Evolutionary conservation across 2,888 invertebrate species (phyloP), one percentile per base, ranked within the genome.

Genomic region (Catotricha subobsoleta): DNA sequence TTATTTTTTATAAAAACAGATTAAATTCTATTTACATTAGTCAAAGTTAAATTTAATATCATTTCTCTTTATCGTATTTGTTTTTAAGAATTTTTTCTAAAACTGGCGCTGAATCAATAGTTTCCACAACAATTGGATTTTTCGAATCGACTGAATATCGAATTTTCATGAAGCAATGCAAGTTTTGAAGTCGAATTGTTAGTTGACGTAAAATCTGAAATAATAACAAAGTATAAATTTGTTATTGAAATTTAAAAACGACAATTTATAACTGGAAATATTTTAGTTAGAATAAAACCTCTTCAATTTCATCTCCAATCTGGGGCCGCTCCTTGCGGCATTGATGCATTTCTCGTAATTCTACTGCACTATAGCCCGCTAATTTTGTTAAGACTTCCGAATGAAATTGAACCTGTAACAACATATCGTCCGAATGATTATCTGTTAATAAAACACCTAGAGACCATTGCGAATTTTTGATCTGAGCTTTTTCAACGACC

Each of bases 401-500:
- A 15, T 15, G n/a, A 23, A 30, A 39, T 15, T 18, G 2, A 5
- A 37, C 42, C 13, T 25, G 19, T 7, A 39, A 39, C 13, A 21
- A 20, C 7, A 34, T 8, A 34, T 39, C 15, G 13, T 39, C 5
- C 3, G 44, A 41, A 28, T 41, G 16, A 10, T 13, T 20, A 28
- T 44, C 44, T 5, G 30, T 39, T 6, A 44, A 20, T 23, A 31
- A 42, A n/a, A 42, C 44, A 9, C 36, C 27, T 10, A 44, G 27
- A 18, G 16, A 23, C 31, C 30, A 44, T 31, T 35, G 19, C 2
- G 10, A 36, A 18, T 36, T 34, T 15, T 36, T 42, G 4, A 45
- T 40, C 15, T 38, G 28, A 5, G 42, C 33, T 19, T 39, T 40
- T 30, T 45, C 38, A 9, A 33, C 20, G 29, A 41, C 27, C 2